A percentile compares a stretch with the other conserved stretches of the same genome.
These are phyloP conservation scores for Temnothorax longispinosus DNA, from an alignment of 1,140 invertebrate species.

Conservation along the genomic window DNA sequence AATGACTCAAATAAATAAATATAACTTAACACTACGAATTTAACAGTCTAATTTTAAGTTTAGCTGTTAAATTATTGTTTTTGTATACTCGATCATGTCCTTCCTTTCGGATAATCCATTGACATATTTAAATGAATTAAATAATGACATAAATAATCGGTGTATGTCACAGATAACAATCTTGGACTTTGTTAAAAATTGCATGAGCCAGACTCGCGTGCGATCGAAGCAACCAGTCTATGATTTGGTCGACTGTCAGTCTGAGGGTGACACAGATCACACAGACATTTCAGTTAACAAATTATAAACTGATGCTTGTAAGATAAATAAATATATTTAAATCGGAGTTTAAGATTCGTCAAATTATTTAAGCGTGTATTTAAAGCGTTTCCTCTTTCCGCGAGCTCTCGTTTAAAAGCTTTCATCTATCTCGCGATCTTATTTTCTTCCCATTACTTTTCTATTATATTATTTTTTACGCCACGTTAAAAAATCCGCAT, in stretches of 20 bases:
- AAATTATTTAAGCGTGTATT: background rate
- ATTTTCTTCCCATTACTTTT: background rate
- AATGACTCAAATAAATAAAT: no score
- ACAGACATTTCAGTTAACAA: background rate
- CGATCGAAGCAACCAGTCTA: background rate
- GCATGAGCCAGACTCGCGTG: background rate
- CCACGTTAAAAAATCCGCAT: background rate
- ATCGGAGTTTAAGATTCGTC: background rate
- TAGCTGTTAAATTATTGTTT: background rate
- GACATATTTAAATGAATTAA: no score
- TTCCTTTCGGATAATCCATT: background rate
- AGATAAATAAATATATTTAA: background rate
- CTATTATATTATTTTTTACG: background rate
- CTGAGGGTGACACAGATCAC: no score
- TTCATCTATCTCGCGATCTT: background rate
- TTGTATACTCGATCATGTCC: background rate
- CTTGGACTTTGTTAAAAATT: background rate
- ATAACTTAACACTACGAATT: no score
- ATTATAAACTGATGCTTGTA: background rate
- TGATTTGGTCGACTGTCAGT: background rate
- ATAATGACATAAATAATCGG: background rate
- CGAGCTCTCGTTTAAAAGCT: background rate
- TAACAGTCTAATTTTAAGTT: background rate
- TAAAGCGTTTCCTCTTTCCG: background rate
- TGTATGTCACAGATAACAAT: background rate